Base-by-base conservation (phyloP, 1,140 invertebrate species). In the Temnothorax curvispinosus region DNA sequence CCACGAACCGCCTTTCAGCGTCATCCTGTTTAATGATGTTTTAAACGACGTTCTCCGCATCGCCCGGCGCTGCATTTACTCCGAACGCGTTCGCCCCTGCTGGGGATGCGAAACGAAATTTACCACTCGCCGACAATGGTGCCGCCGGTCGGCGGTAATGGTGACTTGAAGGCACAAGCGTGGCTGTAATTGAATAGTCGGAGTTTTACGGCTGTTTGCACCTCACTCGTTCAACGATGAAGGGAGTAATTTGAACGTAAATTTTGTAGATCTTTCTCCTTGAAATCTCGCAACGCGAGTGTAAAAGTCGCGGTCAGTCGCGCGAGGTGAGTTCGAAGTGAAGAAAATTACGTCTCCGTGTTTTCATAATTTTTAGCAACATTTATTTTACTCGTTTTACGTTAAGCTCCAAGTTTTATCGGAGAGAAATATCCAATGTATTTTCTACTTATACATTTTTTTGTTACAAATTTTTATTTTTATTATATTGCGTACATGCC, bases 11-110 rank as follows among this genome's bases (percentile, higher is more conserved):
- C 87, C 77, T 78, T 71, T 82, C 72, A 81, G 60, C 81, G 71
- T 88, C 87, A 89, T 78, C 74, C 75, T 56, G 69, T 65, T 77
- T 88, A 88, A 88, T 90, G 85, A 88, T 67, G 72, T 85, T 90
- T 77, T 84, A 84, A 84, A 84, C 80, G 69, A 75, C 54, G 71
- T 74, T 75, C 32, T 54, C 80, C 38, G 69, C 65, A 44, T 44
- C 71, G 84, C 60, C 58, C 71, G 58, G 47, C 27, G 47, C 27
- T 54, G 32, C 76, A 65, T 86, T 81, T 78, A 69, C 50, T 69
- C 9, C 47, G 50, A 62, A 38, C 50, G 27, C 71, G 32, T 54
- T 84, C 41, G 54, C 62, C 54, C 80, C 80, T 84, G 54, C 69
- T 60, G 69, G 69, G 80, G 69, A 84, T 74, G 80, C 54, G 54